These are phyloP conservation scores for Hirundichthys speculiger DNA, from an alignment of 2,113 vertebrate genomes.

Conservation along the genomic window DNA sequence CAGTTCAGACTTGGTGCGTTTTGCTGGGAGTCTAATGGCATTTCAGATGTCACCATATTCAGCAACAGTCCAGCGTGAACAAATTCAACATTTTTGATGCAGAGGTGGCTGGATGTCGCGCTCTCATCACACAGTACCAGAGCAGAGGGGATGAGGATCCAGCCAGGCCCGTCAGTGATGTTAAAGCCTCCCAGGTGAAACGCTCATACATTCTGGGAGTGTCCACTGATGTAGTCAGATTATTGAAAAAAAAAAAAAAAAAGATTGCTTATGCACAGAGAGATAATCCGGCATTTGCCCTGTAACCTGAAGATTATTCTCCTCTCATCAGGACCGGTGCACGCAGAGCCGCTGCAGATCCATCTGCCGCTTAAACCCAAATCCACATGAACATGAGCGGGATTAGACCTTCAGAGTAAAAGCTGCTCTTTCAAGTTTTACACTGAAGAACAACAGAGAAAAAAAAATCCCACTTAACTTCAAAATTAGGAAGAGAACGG, in stretches of 20 bases:
- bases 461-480: no score
- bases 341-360: constrained; percentile 50
- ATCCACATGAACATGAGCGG: constrained; percentile 14
- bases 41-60: constrained; percentile 46
- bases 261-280: constrained; percentile 32
- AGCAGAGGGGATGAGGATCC: no score
- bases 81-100: background rate
- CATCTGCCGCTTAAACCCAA: constrained; percentile 61
- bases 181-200: no score
- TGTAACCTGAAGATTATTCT: constrained; percentile 76
- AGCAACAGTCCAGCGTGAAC: background rate
- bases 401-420: constrained; percentile 37
- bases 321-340: constrained; percentile 64
- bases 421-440: background rate
- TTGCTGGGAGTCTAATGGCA: constrained; percentile 5
- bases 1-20: constrained; percentile 18
- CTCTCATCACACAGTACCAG: no score
- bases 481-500: background rate
- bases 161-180: no score
- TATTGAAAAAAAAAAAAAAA: background rate
- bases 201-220: no score
- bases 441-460: no score
- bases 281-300: constrained; percentile 66
- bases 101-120: background rate
- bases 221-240: no score